These are phyloP conservation scores for Lerema accius DNA, from an alignment of 1,140 invertebrate genomes.

Conservation along the genomic window DNA sequence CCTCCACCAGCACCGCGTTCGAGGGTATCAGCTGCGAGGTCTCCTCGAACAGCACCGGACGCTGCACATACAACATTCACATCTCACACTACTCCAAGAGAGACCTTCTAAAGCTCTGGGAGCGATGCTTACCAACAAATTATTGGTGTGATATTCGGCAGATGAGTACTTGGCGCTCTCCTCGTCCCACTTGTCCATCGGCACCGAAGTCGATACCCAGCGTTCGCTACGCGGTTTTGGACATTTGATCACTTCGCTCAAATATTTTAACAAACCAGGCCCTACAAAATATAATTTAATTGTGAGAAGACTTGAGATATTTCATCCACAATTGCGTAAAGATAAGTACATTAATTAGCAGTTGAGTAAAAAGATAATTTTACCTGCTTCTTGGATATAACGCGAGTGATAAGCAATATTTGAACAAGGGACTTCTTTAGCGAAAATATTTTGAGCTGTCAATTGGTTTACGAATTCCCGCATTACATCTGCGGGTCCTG, in stretches of 20 bases:
- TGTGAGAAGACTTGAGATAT: no score
- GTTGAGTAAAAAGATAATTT: not conserved
- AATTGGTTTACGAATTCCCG: conserved; percentile 85
- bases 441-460: conserved; percentile 88
- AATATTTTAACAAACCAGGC: conserved; percentile 85
- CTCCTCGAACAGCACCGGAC: conserved; percentile 93
- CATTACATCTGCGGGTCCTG: conserved; percentile 87
- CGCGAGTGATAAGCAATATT: conserved; percentile 91
- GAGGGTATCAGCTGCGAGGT: conserved; percentile 88
- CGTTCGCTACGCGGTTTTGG: conserved; percentile 87
- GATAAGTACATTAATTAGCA: no score
- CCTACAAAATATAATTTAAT: conserved; percentile 53
- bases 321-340: no score
- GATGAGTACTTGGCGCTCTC: conserved; percentile 87
- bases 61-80: conserved; percentile 49
- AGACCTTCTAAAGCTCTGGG: not conserved
- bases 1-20: conserved; percentile 89
- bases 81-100: not conserved
- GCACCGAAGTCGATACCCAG: conserved; percentile 94
- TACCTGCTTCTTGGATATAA: conserved; percentile 84
- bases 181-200: conserved; percentile 88
- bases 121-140: conserved; percentile 84
- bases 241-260: conserved; percentile 86
- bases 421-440: conserved; percentile 87
- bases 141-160: conserved; percentile 95